Evolutionary conservation across 2,113 vertebrate genomes (phyloP).

Genomic region (Mormyrus lacerda): DNA sequence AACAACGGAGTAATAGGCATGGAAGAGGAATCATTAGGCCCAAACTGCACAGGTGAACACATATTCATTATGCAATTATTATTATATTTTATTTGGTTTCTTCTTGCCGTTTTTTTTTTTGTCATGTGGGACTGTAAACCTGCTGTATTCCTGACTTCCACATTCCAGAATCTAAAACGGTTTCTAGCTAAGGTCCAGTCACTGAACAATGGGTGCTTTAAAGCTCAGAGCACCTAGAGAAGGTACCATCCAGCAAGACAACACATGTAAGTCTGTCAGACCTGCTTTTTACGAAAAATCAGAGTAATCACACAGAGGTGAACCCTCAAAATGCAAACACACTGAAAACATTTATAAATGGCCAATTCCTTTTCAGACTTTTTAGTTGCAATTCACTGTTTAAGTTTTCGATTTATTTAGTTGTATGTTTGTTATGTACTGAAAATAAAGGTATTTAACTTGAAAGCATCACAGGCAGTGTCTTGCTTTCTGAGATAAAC

Average conservation of each 20-base stretch:
- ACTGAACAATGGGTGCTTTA: not conserved
- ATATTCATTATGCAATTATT: not conserved
- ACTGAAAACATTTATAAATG: not conserved
- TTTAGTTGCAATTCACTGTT: not conserved
- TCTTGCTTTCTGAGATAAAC: not conserved
- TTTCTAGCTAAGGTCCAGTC: not conserved
- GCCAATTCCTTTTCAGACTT: not conserved
- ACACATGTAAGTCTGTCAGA: not conserved
- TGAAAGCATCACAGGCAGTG: not conserved
- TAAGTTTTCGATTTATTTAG: not conserved
- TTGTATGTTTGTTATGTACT: not conserved
- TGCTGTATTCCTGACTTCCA: not conserved
- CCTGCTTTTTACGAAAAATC: not conserved
- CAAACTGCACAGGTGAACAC: not conserved
- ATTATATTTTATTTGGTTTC: no score
- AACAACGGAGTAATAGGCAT: not conserved
- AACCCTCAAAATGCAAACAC: not conserved
- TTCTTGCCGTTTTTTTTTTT: not conserved
- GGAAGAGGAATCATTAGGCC: not conserved
- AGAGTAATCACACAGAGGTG: not conserved
- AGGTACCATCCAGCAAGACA: not conserved
- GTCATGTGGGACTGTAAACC: not conserved
- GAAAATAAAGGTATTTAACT: not conserved
- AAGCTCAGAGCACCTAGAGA: not conserved
- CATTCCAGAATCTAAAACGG: not conserved